Conservation (phyloP, 2,888 invertebrate species). For the Pachydiplax longipennis region DNA sequence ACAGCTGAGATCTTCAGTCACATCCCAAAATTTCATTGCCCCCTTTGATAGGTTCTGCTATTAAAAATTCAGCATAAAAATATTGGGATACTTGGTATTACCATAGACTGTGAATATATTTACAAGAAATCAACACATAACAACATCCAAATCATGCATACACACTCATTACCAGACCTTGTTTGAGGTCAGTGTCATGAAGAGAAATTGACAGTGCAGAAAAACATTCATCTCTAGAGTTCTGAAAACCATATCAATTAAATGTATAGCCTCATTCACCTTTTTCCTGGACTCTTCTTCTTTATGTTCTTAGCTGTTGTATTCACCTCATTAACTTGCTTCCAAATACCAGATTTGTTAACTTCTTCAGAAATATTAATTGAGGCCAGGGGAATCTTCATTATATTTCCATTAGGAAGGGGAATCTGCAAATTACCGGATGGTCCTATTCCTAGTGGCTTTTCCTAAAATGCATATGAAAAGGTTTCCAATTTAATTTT, state of each 20-base stretch:
- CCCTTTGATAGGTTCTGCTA: neutral
- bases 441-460: conserved; percentile 53
- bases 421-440: conserved; percentile 82
- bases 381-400: conserved; percentile 84
- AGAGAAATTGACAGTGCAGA: neutral
- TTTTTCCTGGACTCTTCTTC: conserved; percentile 58
- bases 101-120: neutral
- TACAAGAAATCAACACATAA: neutral
- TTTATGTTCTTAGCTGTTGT: conserved; percentile 64
- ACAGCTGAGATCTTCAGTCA: neutral
- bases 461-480: conserved; percentile 18
- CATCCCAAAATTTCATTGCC: neutral
- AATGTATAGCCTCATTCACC: conserved; percentile 45
- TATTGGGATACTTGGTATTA: neutral
- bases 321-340: conserved; percentile 81
- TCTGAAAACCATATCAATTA: neutral
- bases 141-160: neutral
- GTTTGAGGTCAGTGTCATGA: neutral
- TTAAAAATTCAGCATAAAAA: neutral
- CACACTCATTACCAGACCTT: neutral
- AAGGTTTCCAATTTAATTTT: neutral
- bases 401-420: conserved; percentile 85
- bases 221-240: neutral
- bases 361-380: conserved; percentile 95
- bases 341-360: conserved; percentile 93